Percentiles rank a stretch among this genome's conserved stretches.
phyloP scores from a whole-genome alignment of 2,797 vertebrate genomes.

The Macropodus opercularis region DNA sequence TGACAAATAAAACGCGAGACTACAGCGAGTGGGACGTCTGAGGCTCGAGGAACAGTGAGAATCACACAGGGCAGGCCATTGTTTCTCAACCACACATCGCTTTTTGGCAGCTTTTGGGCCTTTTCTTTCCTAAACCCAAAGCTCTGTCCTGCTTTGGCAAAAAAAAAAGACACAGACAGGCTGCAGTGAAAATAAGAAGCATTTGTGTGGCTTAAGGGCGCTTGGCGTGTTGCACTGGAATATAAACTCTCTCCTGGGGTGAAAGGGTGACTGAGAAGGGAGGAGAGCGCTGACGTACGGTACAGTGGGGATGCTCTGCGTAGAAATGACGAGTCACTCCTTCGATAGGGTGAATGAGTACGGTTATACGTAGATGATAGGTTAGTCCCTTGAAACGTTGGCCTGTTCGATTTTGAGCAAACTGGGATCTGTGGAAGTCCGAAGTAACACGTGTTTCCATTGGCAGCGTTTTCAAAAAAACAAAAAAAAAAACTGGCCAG shows the following conservation, averaged over 20 bases:
- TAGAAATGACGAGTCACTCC: constrained; percentile 65
- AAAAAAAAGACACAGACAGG: constrained; percentile 72
- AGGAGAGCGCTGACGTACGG: constrained; percentile 61
- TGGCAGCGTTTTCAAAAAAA: constrained; percentile 43
- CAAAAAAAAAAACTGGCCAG: too few relatives aligned
- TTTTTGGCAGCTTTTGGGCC: constrained; percentile 73
- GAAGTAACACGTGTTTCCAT: constrained; percentile 63
- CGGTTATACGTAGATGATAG: constrained; percentile 62
- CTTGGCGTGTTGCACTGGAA: constrained; percentile 65
- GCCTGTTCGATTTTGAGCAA: constrained; percentile 58
- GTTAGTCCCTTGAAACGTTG: constrained; percentile 39
- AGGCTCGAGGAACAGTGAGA: constrained; percentile 72
- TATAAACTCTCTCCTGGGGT: constrained; percentile 60
- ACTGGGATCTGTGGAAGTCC: constrained; percentile 43
- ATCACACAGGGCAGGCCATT: constrained; percentile 82
- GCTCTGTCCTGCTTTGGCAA: constrained; percentile 69
- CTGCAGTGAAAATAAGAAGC: constrained; percentile 80
- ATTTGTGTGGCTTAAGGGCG: constrained; percentile 77
- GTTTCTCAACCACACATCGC: constrained; percentile 76
- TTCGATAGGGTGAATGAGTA: constrained; percentile 49
- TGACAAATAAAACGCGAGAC: constrained; percentile 78
- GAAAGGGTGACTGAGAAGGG: constrained; percentile 58
- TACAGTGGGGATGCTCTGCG: constrained; percentile 52
- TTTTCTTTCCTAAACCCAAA: constrained; percentile 72
- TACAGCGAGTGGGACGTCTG: constrained; percentile 72